Evolutionary conservation across 2,888 invertebrate species (phyloP), one percentile per base, ranked within the genome.

Genomic region (Tetanocera ferruginea): DNA sequence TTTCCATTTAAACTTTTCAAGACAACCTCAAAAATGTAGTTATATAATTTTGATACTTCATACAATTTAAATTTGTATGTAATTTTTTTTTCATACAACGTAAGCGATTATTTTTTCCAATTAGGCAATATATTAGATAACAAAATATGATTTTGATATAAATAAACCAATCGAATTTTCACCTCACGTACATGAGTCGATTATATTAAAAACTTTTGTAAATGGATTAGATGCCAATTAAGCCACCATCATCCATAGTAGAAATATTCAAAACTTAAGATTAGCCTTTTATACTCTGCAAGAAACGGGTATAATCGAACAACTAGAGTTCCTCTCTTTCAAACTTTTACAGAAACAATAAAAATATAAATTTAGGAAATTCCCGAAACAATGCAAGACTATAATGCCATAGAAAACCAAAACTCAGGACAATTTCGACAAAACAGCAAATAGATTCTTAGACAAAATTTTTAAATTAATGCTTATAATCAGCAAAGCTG

Each of bases 51-150:
- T n/a, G n/a, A n/a, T n/a, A n/a, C n/a, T n/a, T n/a, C n/a, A n/a
- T n/a, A n/a, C n/a, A n/a, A n/a, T n/a, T n/a, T n/a, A n/a, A n/a
- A n/a, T n/a, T n/a, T n/a, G n/a, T n/a, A n/a, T n/a, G n/a, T n/a
- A n/a, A n/a, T n/a, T n/a, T n/a, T n/a, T n/a, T n/a, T n/a, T n/a
- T n/a, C n/a, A n/a, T 34, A 66, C n/a, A 76, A 73, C 37, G 81
- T 80, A 80, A 82, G 79, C 75, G 69, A 78, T 28, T 80, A 80
- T 64, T 81, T 78, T 80, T 9, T 64, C 43, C 75, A 71, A 55
- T 76, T 80, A 76, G 78, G 76, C 71, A 62, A 76, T 74, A 81
- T 81, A 43, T 74, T 82, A 79, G 80, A 81, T 78, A 81, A 64
- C 79, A 8, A 81, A 81, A 55, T 80, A 79, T 31, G 80, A 80